phyloP scores from a whole-genome alignment of 30 jellyfish, hydroid and myxozoan species.

The Hydra vulgaris region DNA sequence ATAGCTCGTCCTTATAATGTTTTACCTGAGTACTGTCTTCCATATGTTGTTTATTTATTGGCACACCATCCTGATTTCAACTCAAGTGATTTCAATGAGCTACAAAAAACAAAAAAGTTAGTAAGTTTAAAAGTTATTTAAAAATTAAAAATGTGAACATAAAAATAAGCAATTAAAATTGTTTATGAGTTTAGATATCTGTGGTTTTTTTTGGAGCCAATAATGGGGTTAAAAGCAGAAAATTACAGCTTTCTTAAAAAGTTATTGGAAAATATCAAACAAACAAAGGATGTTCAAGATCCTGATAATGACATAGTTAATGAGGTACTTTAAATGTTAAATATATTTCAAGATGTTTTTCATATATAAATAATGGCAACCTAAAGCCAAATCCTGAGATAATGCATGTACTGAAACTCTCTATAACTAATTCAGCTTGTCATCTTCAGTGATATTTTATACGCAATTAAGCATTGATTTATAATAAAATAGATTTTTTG shows the following conservation, averaged over 20 bases:
- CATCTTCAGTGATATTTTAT: no score
- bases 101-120: constrained; percentile 68
- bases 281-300: constrained; percentile 51
- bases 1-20: constrained; percentile 53
- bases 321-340: constrained; percentile 46
- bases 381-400: constrained; percentile 1
- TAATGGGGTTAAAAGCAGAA: constrained; percentile 85
- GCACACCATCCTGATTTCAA: constrained; percentile 91
- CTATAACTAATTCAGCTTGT: no score
- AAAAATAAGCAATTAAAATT: background rate
- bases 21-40: constrained; percentile 79
- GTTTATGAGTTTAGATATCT: constrained; percentile 38
- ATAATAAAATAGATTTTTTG: no score
- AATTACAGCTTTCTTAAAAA: constrained; percentile 74
- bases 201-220: constrained; percentile 87
- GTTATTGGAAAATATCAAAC: constrained; percentile 70
- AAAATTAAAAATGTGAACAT: background rate
- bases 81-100: constrained; percentile 40
- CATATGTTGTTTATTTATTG: constrained; percentile 65
- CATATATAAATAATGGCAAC: background rate
- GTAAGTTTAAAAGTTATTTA: constrained; percentile 1
- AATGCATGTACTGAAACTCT: no score
- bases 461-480: no score
- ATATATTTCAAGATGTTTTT: background rate
- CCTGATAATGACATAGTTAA: constrained; percentile 54